Evolutionary conservation across 2,797 vertebrate genomes (phyloP).

Genomic region (Pogonophryne albipinna): DNA sequence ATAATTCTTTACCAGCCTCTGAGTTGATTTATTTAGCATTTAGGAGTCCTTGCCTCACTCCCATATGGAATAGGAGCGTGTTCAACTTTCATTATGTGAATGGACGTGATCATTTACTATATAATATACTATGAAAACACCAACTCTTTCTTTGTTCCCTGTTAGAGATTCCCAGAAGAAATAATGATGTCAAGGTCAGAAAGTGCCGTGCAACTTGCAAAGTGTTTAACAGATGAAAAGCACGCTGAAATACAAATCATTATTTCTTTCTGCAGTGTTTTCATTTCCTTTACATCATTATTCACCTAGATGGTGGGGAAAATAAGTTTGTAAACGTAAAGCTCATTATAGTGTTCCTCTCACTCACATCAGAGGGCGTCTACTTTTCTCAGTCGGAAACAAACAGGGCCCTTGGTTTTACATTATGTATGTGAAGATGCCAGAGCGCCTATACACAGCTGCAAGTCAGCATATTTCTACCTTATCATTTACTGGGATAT

Average conservation of each 20-base stretch:
- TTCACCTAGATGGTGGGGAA: neutral
- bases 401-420: neutral
- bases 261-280: constrained; percentile 2
- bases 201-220: neutral
- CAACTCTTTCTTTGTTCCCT: neutral
- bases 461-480: neutral
- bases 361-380: neutral
- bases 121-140: neutral
- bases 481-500: neutral
- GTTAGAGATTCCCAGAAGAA: constrained; percentile 12
- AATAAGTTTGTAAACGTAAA: neutral
- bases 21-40: constrained; percentile 10
- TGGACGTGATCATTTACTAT: neutral
- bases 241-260: neutral
- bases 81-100: constrained; percentile 17
- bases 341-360: neutral
- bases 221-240: constrained; percentile 6
- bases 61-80: neutral
- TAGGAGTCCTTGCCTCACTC: constrained; percentile 3
- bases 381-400: neutral
- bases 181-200: constrained; percentile 25
- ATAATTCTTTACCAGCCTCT: constrained; percentile 8
- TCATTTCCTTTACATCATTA: neutral
- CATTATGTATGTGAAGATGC: neutral
- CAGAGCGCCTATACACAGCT: neutral